A percentile compares a stretch with the other conserved stretches of the same genome.
These are phyloP conservation scores for Bufotes viridis DNA, from an alignment of 2,797 vertebrate genomes.

Conservation along the genomic window DNA sequence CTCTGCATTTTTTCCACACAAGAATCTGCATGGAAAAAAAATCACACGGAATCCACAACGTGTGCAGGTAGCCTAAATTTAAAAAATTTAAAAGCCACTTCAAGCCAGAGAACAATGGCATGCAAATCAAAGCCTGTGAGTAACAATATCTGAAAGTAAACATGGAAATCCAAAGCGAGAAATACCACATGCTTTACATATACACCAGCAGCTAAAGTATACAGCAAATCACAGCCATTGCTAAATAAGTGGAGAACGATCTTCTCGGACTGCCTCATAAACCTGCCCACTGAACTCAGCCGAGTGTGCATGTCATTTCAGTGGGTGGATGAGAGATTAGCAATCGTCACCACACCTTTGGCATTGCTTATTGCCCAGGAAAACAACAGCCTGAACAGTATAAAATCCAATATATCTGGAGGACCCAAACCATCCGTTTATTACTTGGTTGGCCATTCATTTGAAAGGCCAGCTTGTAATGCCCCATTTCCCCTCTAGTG, in stretches of 20 bases:
- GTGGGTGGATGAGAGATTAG: not conserved
- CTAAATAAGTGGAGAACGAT: not conserved
- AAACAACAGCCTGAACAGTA: not conserved
- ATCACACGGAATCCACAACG: too few species aligned
- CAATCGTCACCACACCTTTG: not conserved
- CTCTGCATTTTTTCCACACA: too few species aligned
- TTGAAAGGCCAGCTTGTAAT: too few species aligned
- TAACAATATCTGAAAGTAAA: constrained; percentile 35
- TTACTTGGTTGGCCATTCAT: too few species aligned
- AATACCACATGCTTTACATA: constrained; percentile 42
- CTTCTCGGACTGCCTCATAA: not conserved
- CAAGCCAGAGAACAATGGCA: not conserved
- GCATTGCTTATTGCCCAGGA: not conserved
- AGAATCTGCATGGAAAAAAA: too few species aligned
- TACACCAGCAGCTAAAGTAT: not conserved
- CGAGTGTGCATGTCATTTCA: not conserved
- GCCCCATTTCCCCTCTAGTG: too few species aligned
- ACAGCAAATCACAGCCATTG: not conserved
- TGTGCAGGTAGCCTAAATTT: too few species aligned
- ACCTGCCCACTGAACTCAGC: not conserved
- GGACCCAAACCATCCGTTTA: not conserved
- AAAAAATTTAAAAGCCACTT: too few species aligned
- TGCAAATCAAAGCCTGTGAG: constrained; percentile 24
- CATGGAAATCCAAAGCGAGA: constrained; percentile 20
- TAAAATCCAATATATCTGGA: not conserved